Percentiles rank a stretch among this genome's conserved stretches.
Conservation (phyloP, 2,113 vertebrate species). For the Pedionomus torquatus region DNA sequence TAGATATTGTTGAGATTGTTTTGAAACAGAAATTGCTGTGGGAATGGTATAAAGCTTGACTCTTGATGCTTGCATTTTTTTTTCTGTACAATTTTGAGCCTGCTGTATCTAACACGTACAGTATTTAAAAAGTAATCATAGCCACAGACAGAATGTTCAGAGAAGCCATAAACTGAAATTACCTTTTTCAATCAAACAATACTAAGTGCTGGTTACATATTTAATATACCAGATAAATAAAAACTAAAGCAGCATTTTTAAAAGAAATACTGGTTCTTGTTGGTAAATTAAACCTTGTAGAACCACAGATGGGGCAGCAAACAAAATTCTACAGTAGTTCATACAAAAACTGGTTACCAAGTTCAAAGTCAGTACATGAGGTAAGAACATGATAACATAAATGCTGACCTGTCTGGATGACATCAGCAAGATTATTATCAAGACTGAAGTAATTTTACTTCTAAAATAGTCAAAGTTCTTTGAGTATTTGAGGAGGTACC, state of each 20-base stretch:
- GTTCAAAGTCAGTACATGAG: background rate
- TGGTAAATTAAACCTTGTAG: background rate
- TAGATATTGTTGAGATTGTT: background rate
- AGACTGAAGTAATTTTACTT: background rate
- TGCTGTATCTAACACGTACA: background rate
- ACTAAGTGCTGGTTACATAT: background rate
- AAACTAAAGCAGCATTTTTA: background rate
- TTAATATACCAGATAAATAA: background rate
- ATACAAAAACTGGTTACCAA: background rate
- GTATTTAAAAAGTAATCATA: background rate
- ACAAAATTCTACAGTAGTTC: background rate
- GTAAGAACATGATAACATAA: background rate
- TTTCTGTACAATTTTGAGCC: background rate
- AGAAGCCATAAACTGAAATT: background rate
- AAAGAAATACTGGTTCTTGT: background rate
- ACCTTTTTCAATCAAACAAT: background rate
- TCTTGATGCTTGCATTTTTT: background rate
- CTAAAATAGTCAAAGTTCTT: background rate
- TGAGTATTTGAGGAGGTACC: background rate
- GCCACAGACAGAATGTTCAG: background rate
- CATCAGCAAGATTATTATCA: background rate
- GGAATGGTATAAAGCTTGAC: background rate
- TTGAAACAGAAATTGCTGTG: background rate
- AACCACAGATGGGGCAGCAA: background rate
- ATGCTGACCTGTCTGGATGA: background rate